Evolutionary conservation across 2,888 invertebrate species (phyloP), one percentile per base, ranked within the genome.

Genomic region (Deroplatys truncata): DNA sequence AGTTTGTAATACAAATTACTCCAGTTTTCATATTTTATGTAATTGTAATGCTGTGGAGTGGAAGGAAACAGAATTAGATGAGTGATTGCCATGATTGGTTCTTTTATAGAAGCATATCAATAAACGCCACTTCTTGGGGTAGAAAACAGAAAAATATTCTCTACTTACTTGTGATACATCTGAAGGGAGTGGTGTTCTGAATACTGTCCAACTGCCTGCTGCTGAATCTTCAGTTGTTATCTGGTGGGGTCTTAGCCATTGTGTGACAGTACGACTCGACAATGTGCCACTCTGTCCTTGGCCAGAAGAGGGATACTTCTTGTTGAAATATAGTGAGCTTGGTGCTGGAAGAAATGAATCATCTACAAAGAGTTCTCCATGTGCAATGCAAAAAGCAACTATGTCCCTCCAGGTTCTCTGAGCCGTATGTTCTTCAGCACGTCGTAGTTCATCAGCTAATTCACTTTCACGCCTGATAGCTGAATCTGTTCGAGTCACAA

Each of bases 301-400:
- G 43, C 43, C 43, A 43, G 43, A 43, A 83, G 95, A 94, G 91
- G 96, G 96, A 90, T 95, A 95, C 86, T 95, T 94, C 25, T 95
- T 95, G 31, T 93, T 93, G 93, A 98, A 98, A 94, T 98, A 98
- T 84, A 99, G 94, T 85, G 99, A 99, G 91, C 97, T 97, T 0
- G 97, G 95, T 5, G 97, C 96, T n/a, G 99, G 99, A 0, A 98
- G 98, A 94, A 99, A 99, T 4, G 97, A 96, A 92, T 98, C 97
- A 93, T 99, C 99, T 0, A 99, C 97, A 94, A 99, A 99, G 8
- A 97, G 96, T 92, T 97, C 97, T 91, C 97, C 97, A 91, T 97
- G 97, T 96, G 97, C 93, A 92, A 96, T 96, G 93, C 98, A 99
- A 93, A 98, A 98, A 89, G 97, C 96, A 85, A 98, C 96, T 90